Percentiles rank a stretch among this genome's conserved stretches.
phyloP scores from a whole-genome alignment of 2,888 invertebrate species.

The Corythucha ciliata region DNA sequence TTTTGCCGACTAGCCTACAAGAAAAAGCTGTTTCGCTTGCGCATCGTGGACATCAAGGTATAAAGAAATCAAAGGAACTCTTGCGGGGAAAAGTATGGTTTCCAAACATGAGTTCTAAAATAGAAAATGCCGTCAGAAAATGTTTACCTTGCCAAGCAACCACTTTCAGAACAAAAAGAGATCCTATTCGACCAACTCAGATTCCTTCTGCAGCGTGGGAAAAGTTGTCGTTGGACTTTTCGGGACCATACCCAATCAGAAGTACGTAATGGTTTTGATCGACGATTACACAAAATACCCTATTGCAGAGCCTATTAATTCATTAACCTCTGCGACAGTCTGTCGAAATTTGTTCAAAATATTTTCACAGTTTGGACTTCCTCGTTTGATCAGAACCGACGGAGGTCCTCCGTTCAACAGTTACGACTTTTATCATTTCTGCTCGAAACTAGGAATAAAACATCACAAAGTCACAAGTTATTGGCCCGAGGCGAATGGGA shows the following conservation, averaged over 20 bases:
- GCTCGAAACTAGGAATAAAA: background rate
- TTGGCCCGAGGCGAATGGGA: conserved; percentile 14
- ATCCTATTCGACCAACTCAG: background rate
- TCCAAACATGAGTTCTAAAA: background rate
- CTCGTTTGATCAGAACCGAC: background rate
- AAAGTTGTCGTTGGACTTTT: background rate
- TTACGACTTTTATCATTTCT: background rate
- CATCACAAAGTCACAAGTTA: background rate
- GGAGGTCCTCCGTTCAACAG: conserved; percentile 8
- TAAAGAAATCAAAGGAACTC: conserved; percentile 6
- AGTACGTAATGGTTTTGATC: background rate
- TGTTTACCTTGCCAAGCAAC: conserved; percentile 3
- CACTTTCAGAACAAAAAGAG: background rate
- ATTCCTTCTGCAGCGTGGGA: background rate
- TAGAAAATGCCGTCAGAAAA: background rate
- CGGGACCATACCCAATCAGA: conserved; percentile 6
- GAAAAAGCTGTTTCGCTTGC: background rate
- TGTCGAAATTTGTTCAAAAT: background rate
- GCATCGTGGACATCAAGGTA: conserved; percentile 11
- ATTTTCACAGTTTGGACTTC: conserved; percentile 5
- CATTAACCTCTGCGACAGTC: background rate
- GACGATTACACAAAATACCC: conserved; percentile 3
- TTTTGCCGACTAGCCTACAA: background rate
- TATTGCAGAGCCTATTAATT: background rate
- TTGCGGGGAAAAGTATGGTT: conserved; percentile 9